Evolutionary conservation across 2,888 invertebrate genomes (phyloP), one percentile per base, ranked within the genome.

Genomic region (Eugnorisma glareosa): DNA sequence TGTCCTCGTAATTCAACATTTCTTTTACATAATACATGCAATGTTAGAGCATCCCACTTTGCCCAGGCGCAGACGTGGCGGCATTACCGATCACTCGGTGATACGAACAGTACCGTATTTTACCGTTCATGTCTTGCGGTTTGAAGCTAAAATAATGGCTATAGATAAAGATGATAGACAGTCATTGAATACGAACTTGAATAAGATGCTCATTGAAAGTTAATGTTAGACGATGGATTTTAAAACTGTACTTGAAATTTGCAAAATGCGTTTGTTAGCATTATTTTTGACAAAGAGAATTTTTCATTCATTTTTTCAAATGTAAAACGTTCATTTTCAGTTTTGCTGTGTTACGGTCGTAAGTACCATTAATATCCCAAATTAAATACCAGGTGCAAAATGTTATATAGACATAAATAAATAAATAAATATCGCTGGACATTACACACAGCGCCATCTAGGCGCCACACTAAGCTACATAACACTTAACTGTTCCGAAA

Each of bases 1-100:
- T 83, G 90, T 91, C 90, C 88, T 90, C 91, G 90, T 91, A 91
- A 91, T 90, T 87, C 84, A 88, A 84, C 84, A 88, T 78, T 82
- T 79, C 77, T 85, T 89, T 92, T 92, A 92, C 90, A 90, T 92
- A 93, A 93, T 86, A 81, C 79, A 77, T 84, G 83, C 86, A 82
- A 82, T 78, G 83, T 79, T 84, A 75, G 68, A 86, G 40, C 82
- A 76, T 61, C 63, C 5, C 31, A 85, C 40, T 79, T 69, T 61
- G 63, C 66, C 1, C 59, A n/a, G 37, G 5, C 45, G 40, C 48
- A 43, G 75, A 79, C 73, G 67, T 70, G 80, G 75, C 61, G 68
- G 73, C 68, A 68, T 79, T 79, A 74, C 54, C 51, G 77, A 83
- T 82, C 81, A 82, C 37, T 15, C 67, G 35, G 54, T 73, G 78